Base-by-base conservation (phyloP, 2,797 vertebrate species). In the Pseudopleuronectes americanus region DNA sequence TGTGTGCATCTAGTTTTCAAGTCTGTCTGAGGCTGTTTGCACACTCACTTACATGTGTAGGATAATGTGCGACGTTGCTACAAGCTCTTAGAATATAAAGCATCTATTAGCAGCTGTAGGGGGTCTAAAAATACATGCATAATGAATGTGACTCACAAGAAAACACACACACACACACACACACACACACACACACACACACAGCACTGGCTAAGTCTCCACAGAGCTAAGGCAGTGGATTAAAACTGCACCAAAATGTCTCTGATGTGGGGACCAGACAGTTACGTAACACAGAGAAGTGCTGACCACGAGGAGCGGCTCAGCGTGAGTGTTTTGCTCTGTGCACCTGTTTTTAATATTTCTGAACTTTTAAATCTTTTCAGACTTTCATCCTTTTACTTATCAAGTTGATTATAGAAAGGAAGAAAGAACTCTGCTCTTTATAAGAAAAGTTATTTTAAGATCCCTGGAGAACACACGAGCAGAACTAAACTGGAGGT, bases 281-380 rank as follows among this genome's bases (percentile, higher is more conserved):
- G 81, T 90, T 90, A 89, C 71, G 78, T 88, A 90, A 90, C 64
- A 48, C 17, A 31, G 61, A 78, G 38, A 84, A 83, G 74, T 28
- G 84, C 88, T 91, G 90, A 90, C 73, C 77, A 82, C 71, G 68
- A 72, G 47, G 61, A 77, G 61, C 55, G 61, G 74, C 71, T 65
- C 47, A 17, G 57, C 45, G 55, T 69, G 67, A 36, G 4, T 33
- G 60, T 17, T 47, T 28, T 56, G 73, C 59, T 70, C 61, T 23
- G n/a, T 45, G 4, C 70, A 21, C 8, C 55, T 47, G 31, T 55
- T 75, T 75, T 77, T 53, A 12, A 71, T 21, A 38, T 53, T 8
- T 57, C 36, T 70, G 43, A 58, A 38, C 19, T 72, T 68, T 71
- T 61, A 23, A 23, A 22, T 51, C 28, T 23, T 17, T 75, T 68